Evolutionary conservation across 1,140 invertebrate genomes (phyloP), one percentile per base, ranked within the genome.

Genomic region (Ceratosolen solmsi): DNA sequence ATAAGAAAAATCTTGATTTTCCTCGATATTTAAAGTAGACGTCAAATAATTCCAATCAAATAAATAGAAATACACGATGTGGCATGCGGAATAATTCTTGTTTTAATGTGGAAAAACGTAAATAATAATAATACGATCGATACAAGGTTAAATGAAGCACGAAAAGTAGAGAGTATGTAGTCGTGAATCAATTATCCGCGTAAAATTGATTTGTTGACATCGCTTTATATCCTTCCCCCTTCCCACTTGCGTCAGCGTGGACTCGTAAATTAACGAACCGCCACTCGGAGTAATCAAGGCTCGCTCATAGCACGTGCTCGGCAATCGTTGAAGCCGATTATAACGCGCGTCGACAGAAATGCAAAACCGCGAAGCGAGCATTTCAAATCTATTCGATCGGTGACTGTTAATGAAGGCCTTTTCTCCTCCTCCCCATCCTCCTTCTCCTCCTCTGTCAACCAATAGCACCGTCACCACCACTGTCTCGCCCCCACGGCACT

Each of bases 321-420:
- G 41, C 68, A 41, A 51, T 68, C 63, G 30, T n/a, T 68, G 20
- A n/a, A 38, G 38, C 70, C 70, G 70, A 72, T 58, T 75, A 60
- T 58, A 54, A 41, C 46, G 30, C 54, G 33, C 46, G 51, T 60
- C 33, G 41, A 36, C 49, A 51, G 38, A 74, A 74, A 74, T 80
- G 71, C 71, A 80, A 80, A 80, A 80, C 71, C 79, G 49, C 79
- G 54, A 74, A 74, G 71, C 79, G 58, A 73, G 70, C 79, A 80
- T 74, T 80, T 80, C 71, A 17, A 63, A 73, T 70, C 41, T 4
- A 70, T 49, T 54, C 51, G 30, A 33, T 72, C n/a, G 25, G 22
- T 41, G 58, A 8, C 63, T 22, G 27, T 70, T 79, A 79, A 79
- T 58, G 65, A 73, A 80, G 27, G 41, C 15, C 11, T 70, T 15